These are phyloP conservation scores for Pemphredon lugubris DNA, from an alignment of 2,888 invertebrate species.

Conservation along the genomic window DNA sequence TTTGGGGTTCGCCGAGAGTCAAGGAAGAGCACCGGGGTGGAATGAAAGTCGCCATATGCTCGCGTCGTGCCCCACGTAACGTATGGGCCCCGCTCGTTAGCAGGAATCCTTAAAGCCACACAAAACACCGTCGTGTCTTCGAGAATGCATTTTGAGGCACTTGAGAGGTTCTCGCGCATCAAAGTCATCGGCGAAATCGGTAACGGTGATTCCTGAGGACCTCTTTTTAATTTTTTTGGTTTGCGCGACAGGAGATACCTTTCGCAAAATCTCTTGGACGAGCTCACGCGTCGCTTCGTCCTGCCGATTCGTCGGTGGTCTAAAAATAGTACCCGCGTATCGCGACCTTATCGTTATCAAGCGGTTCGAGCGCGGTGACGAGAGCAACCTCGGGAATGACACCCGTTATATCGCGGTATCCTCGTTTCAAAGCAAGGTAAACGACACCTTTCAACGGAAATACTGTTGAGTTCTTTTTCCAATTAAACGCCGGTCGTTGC, in stretches of 20 bases:
- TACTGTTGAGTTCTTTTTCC: constrained; percentile 27
- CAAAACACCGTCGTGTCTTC: constrained; percentile 29
- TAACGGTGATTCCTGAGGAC: background rate
- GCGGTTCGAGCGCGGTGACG: constrained; percentile 1
- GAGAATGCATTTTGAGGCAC: constrained; percentile 30
- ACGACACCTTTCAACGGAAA: constrained; percentile 66
- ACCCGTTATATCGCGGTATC: constrained; percentile 46
- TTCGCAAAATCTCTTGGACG: background rate
- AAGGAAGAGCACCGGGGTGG: constrained; percentile 22
- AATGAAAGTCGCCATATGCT: constrained; percentile 55
- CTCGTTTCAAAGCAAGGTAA: constrained; percentile 58
- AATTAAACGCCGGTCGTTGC: no score
- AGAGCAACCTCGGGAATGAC: constrained; percentile 14
- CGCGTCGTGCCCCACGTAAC: constrained; percentile 30
- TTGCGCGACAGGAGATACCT: background rate
- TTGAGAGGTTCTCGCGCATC: constrained; percentile 16
- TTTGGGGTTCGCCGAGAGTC: background rate
- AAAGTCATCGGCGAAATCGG: constrained; percentile 14
- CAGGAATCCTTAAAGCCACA: constrained; percentile 56
- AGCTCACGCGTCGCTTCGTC: background rate
- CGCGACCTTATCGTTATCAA: constrained; percentile 63
- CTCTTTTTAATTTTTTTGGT: background rate
- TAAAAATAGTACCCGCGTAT: constrained; percentile 64
- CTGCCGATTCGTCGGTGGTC: constrained; percentile 24
- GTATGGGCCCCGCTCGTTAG: constrained; percentile 40